Base-by-base conservation (phyloP, 2,888 invertebrate species). In the Endomychus coccineus region DNA sequence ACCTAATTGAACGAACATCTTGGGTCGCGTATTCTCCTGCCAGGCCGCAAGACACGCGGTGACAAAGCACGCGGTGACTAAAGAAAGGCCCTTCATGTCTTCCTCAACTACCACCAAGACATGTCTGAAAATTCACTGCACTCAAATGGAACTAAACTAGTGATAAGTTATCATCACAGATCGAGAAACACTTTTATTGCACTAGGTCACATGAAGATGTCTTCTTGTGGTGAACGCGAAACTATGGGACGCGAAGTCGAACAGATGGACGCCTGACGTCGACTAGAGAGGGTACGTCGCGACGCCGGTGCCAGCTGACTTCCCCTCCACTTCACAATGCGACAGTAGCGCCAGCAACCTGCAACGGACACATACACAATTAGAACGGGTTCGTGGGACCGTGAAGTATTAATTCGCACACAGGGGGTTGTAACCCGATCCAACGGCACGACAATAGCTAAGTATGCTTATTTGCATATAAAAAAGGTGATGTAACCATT, bases 1-100 rank as follows among this genome's bases (percentile, higher is more conserved):
- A 88, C 88, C 88, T 78, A 87, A 74, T 78, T 87, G 84, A 67
- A 87, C 87, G 75, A 84, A 86, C 80, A 88, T 84, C 78, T 88
- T 88, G 62, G 88, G 88, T 72, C 87, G 77, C 68, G 86, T 81
- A 71, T 88, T 88, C 71, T 88, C 88, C 78, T 88, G 88, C 88
- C 88, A 88, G 59, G 84, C 82, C 61, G 78, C 73, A 62, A 71
- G 52, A 47, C 65, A 64, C 45, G 60, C 56, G 46, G 69, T 69
- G 69, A 69, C 69, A 64, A 68, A 73, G 61, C 63, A 71, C 67
- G 70, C 58, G 48, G 71, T 69, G 58, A 71, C 47, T 56, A 62
- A 48, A 46, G 53, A 50, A 54, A 48, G 46, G 43, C 51, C 51
- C 51, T 50, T 54, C 56, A 56, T 59, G 39, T 37, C 33, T 39